Evolutionary conservation across 2,888 invertebrate species (phyloP), one percentile per base, ranked within the genome.

Genomic region (Athalia cordata): DNA sequence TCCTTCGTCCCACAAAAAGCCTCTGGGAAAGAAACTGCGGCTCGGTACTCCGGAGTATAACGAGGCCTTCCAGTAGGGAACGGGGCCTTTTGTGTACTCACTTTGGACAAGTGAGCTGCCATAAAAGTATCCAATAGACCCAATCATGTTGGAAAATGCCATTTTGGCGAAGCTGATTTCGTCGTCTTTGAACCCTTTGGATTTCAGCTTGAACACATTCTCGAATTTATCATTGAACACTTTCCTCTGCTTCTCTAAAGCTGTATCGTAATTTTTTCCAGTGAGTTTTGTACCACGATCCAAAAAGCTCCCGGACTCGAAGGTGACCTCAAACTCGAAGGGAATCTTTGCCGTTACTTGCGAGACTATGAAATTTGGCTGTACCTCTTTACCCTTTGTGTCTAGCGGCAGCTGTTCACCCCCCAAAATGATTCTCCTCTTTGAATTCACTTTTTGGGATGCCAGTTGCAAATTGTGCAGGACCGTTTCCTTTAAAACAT

Each of bases 1-100:
- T 29, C 99, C 99, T 91, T 99, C 99, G 89, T 99, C 99, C 99
- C 99, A 99, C 0, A 99, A 93, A 90, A 99, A 99, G 0, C 99
- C 99, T 15, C 99, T 93, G 0, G 99, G 99, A 90, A 99, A 99
- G 91, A 99, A 99, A 50, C 99, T 98, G 82, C 98, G 93, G 84
- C 85, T 90, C 0, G 99, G 99, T 11, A 99, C 99, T 0, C 95
- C 98, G 0, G 98, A 96, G 88, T 97, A 98, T 0, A 99, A 91
- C 0, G 97, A 93, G 5, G 98, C 96, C 82, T 95, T 94, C 97
- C 99, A 99, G 87, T 99, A 99, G 0, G 96, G 95, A 8, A 98
- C 96, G 0, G 98, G 97, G 79, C 95, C 95, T 81, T 93, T 93
- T 0, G 96, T 97, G 84, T 96, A 93, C 52, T 92, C 90, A 1